Conservation (phyloP, 53 echinoderm and acorn worm species). For the Patiria pectinifera region DNA sequence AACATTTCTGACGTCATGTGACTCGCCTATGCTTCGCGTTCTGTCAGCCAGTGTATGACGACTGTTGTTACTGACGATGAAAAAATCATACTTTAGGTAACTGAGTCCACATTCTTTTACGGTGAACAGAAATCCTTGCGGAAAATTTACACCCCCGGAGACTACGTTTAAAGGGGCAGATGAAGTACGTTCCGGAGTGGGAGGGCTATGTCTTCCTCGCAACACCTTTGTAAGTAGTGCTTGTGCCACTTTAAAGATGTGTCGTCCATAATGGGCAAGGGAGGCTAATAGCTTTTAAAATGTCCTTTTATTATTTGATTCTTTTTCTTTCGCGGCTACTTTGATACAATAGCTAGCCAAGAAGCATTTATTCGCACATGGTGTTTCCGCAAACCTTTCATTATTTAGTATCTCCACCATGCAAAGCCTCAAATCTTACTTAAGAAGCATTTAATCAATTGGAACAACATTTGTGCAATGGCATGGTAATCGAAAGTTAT, state of each 20-base stretch:
- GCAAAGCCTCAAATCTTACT: too few relatives aligned
- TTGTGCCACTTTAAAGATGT: background rate
- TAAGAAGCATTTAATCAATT: background rate
- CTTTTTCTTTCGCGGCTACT: background rate
- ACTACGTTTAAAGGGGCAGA: constrained; percentile 89
- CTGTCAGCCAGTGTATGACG: background rate
- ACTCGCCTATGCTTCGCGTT: background rate
- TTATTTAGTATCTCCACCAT: too few relatives aligned
- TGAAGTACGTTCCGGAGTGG: constrained; percentile 84
- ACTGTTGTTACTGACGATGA: background rate
- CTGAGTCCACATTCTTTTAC: background rate
- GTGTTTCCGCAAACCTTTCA: too few relatives aligned
- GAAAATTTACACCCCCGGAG: constrained; percentile 85
- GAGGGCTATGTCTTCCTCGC: constrained; percentile 85
- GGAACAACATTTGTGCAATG: background rate
- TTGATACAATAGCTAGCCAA: too few relatives aligned
- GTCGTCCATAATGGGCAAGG: background rate
- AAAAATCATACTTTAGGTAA: background rate
- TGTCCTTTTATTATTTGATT: background rate
- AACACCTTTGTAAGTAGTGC: constrained; percentile 84
- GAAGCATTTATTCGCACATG: too few relatives aligned
- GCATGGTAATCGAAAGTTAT: background rate
- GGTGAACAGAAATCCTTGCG: constrained; percentile 79
- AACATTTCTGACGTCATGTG: background rate
- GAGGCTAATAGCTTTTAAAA: background rate